These are phyloP conservation scores for Cheilosia grossa DNA, from an alignment of 2,888 invertebrate species.

Conservation along the genomic window DNA sequence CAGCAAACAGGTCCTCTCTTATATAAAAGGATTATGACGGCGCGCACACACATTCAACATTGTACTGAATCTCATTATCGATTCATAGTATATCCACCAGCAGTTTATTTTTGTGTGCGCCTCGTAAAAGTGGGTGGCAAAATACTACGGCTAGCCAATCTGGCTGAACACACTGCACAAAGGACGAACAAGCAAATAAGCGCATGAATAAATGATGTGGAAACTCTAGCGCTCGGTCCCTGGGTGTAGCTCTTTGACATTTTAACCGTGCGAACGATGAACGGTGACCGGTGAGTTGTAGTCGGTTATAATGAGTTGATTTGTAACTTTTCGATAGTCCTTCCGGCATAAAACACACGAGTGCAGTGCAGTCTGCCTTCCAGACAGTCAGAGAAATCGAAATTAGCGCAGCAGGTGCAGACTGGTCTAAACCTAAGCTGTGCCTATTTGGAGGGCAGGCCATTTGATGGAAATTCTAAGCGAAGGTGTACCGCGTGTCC, in stretches of 20 bases:
- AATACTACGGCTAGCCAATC: slow-evolving; percentile 11
- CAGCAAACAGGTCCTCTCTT: slow-evolving; percentile 19
- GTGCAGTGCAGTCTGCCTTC: not conserved
- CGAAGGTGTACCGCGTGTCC: slow-evolving; percentile 9
- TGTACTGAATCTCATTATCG: slow-evolving; percentile 46
- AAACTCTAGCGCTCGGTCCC: slow-evolving; percentile 12
- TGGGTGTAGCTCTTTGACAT: slow-evolving; percentile 9
- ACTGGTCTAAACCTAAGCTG: not conserved
- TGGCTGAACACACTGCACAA: slow-evolving; percentile 27
- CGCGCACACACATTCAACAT: slow-evolving; percentile 12
- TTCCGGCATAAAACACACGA: slow-evolving; percentile 7
- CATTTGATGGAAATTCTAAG: slow-evolving; percentile 25
- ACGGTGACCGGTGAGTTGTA: not conserved
- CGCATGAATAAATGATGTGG: slow-evolving; percentile 55
- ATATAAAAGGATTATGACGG: slow-evolving; percentile 42
- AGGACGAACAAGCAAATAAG: slow-evolving; percentile 48
- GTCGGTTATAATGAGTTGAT: slow-evolving; percentile 32
- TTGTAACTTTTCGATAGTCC: slow-evolving; percentile 34
- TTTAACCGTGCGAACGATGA: not conserved
- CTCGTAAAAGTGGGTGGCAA: slow-evolving; percentile 26
- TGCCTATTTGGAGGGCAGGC: not conserved
- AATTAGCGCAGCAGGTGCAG: slow-evolving; percentile 32
- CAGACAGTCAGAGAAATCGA: slow-evolving; percentile 12
- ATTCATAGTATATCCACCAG: slow-evolving; percentile 30
- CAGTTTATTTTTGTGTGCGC: slow-evolving; percentile 5